Evolutionary conservation across 2,113 vertebrate genomes (phyloP).

Genomic region (Pseudopodoces humilis): DNA sequence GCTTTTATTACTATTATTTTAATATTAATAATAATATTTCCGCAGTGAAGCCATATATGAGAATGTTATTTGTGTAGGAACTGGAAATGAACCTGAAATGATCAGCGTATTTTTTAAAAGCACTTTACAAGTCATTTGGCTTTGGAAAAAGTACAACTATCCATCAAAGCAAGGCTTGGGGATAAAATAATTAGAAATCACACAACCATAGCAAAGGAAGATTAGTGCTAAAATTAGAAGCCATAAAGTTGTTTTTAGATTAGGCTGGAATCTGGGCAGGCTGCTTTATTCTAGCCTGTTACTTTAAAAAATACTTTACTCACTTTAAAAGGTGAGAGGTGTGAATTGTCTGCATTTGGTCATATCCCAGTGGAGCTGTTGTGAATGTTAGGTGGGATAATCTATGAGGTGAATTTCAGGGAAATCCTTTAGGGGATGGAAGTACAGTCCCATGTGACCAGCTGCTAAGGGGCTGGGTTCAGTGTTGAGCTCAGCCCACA

Average conservation of each 20-base stretch:
- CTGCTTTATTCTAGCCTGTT: background rate
- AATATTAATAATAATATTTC: constrained; percentile 32
- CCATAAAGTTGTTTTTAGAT: constrained; percentile 60
- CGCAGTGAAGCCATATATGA: background rate
- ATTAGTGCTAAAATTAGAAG: constrained; percentile 74
- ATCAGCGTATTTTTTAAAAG: constrained; percentile 64
- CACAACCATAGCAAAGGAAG: constrained; percentile 71
- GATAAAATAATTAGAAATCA: constrained; percentile 83
- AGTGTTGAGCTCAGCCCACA: background rate
- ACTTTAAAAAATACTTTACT: background rate
- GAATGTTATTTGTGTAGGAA: constrained; percentile 56
- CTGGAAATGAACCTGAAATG: constrained; percentile 68
- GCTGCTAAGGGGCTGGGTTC: background rate
- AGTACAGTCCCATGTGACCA: background rate
- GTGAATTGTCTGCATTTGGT: background rate
- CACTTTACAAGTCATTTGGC: constrained; percentile 66
- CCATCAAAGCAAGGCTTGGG: constrained; percentile 69
- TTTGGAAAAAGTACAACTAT: constrained; percentile 71
- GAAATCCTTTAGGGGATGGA: background rate
- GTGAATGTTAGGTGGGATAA: background rate
- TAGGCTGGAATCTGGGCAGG: constrained; percentile 15
- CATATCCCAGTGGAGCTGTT: background rate
- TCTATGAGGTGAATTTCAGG: background rate
- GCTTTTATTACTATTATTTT: constrained; percentile 50
- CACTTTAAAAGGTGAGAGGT: background rate